These are phyloP conservation scores for Rostratula benghalensis DNA, from an alignment of 2,113 vertebrate species.

Conservation along the genomic window DNA sequence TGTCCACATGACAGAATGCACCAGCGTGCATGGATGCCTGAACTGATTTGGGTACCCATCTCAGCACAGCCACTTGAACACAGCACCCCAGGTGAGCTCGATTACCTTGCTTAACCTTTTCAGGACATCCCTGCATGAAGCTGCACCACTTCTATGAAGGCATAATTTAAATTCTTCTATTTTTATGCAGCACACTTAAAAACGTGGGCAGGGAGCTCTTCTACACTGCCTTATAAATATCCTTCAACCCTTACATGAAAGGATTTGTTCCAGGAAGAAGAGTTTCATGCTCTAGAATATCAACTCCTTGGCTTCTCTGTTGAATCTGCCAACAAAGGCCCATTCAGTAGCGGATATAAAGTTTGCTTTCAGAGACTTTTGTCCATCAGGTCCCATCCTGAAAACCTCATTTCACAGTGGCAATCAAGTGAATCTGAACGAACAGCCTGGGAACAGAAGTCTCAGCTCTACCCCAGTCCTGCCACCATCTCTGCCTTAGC, in stretches of 20 bases:
- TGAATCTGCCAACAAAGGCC: background rate
- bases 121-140: background rate
- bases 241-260: background rate
- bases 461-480: background rate
- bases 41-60: background rate
- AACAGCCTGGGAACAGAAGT: background rate
- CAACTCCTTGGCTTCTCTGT: background rate
- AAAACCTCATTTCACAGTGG: background rate
- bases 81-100: background rate
- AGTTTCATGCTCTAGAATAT: background rate
- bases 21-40: fast-evolving
- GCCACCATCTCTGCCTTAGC: background rate
- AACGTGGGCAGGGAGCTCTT: background rate
- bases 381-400: background rate
- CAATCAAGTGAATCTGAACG: background rate
- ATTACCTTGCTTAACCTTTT: background rate
- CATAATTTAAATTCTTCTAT: background rate
- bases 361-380: background rate
- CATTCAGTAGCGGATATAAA: background rate
- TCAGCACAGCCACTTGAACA: background rate
- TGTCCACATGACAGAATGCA: background rate
- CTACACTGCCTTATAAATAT: background rate
- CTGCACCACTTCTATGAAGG: fast-evolving
- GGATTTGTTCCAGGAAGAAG: background rate
- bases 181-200: background rate